Evolutionary conservation across 2,888 invertebrate genomes (phyloP), one percentile per base, ranked within the genome.

Genomic region (Asteroscopus sphinx): DNA sequence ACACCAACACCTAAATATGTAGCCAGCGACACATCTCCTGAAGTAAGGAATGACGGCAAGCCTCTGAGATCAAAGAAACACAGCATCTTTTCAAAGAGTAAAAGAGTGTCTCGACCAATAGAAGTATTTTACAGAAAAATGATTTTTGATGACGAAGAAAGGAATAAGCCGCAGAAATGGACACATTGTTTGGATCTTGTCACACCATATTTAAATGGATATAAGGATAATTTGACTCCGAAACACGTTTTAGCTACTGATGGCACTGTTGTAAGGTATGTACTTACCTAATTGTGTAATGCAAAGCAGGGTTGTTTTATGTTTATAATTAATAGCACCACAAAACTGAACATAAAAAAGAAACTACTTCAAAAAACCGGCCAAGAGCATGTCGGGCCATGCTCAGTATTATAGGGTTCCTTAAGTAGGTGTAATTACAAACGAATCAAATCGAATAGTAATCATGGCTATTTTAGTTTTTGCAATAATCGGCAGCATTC

Each of bases 131-230:
- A 82, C 3, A 71, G 81, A 16, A 74, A 54, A 4, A 16, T 45
- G 13, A 2, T 7, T 0, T 56, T 62, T 2, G 59, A 78, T 0
- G 44, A 57, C 0, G 56, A 64, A 0, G 9, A 56, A 0, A 46
- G 68, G 6, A 47, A 77, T 0, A 44, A 26, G 1, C 62, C 70
- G 0, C 32, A 73, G 0, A 61, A 75, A 12, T 85, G 82, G 82
- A 57, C 74, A 0, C 65, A 66, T n/a, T 66, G 65, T 0, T 1
- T 65, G 3, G 54, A 60, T 2, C 58, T 85, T 2, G 73, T 87
- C 0, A 81, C 84, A 0, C 88, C 86, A 0, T 82, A 65, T 42
- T 32, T 89, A 2, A 79, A 52, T 0, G 89, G 89, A 0, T 13
- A 64, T 1, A 82, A 80, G 13, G 64, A 17, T 0, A 76, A 81